A percentile compares a stretch with the other conserved stretches of the same genome.
These are phyloP conservation scores for Scrobipalpa costella DNA, from an alignment of 2,888 invertebrate genomes.

Conservation along the genomic window DNA sequence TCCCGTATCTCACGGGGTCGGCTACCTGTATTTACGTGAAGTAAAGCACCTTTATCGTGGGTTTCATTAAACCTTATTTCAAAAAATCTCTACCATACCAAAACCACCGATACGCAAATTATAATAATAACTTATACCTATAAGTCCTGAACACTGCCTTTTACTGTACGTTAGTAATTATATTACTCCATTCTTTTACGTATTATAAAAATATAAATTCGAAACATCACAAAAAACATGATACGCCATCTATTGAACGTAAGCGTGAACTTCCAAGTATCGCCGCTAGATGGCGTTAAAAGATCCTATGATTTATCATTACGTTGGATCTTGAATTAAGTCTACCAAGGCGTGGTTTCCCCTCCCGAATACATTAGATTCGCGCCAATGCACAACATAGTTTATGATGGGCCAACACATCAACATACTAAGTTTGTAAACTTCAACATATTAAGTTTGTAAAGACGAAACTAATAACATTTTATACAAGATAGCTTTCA, in stretches of 20 bases:
- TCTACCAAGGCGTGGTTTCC: constrained; percentile 7
- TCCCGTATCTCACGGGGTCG: too few relatives aligned
- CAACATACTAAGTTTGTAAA: neutral
- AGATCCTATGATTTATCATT: neutral
- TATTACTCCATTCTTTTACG: too few relatives aligned
- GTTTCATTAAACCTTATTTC: too few relatives aligned
- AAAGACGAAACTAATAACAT: too few relatives aligned
- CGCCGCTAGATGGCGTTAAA: neutral
- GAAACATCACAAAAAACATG: neutral
- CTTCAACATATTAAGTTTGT: neutral
- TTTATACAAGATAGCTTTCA: too few relatives aligned
- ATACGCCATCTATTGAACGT: neutral
- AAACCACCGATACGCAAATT: too few relatives aligned
- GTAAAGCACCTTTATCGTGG: too few relatives aligned
- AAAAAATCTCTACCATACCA: too few relatives aligned
- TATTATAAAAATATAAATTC: neutral
- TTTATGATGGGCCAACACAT: neutral
- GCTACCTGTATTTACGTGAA: too few relatives aligned
- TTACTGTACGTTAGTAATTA: too few relatives aligned
- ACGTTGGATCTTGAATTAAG: neutral
- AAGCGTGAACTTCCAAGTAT: neutral
- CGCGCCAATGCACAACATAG: neutral
- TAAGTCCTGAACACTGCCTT: too few relatives aligned
- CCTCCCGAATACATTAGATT: constrained; percentile 14
- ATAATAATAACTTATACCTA: too few relatives aligned